A percentile compares a stretch with the other conserved stretches of the same genome.
These are phyloP conservation scores for Ellobium chinense DNA, from an alignment of 2,888 invertebrate genomes.

Conservation along the genomic window DNA sequence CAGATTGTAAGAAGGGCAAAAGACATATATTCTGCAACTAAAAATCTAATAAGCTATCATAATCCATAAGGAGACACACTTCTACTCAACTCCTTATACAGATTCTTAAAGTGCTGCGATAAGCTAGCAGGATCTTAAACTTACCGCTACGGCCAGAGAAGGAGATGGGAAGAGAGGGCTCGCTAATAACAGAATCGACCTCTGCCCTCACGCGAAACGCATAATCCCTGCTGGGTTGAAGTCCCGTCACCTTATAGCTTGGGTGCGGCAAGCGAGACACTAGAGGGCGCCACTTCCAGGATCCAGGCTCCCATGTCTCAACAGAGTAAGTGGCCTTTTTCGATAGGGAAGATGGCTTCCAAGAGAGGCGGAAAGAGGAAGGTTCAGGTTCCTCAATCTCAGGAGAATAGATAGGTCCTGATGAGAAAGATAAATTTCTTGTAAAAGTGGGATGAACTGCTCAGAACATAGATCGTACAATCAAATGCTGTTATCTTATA, in stretches of 20 bases:
- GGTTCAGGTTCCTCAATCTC: slow-evolving; percentile 69
- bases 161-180: slow-evolving; percentile 92
- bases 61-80: too few species aligned
- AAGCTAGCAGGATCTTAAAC: too few species aligned
- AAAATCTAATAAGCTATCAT: too few species aligned
- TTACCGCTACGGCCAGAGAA: slow-evolving; percentile 65
- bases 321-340: slow-evolving; percentile 63
- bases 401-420: slow-evolving; percentile 66
- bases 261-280: slow-evolving; percentile 69
- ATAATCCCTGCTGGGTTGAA: slow-evolving; percentile 96
- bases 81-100: too few species aligned
- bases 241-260: slow-evolving; percentile 68
- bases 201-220: slow-evolving; percentile 96
- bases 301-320: slow-evolving; percentile 66
- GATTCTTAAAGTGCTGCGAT: too few species aligned
- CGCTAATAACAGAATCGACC: slow-evolving; percentile 96
- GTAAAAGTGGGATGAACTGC: too few species aligned
- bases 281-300: slow-evolving; percentile 65
- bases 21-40: too few species aligned
- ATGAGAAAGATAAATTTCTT: too few species aligned
- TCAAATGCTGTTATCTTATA: too few species aligned
- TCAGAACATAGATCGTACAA: too few species aligned
- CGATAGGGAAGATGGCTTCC: slow-evolving; percentile 61
- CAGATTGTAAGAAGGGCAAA: too few species aligned
- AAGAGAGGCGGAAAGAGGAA: slow-evolving; percentile 63